Evolutionary conservation across 2,113 vertebrate genomes (phyloP).

Genomic region (Plecturocebus donacophilus): DNA sequence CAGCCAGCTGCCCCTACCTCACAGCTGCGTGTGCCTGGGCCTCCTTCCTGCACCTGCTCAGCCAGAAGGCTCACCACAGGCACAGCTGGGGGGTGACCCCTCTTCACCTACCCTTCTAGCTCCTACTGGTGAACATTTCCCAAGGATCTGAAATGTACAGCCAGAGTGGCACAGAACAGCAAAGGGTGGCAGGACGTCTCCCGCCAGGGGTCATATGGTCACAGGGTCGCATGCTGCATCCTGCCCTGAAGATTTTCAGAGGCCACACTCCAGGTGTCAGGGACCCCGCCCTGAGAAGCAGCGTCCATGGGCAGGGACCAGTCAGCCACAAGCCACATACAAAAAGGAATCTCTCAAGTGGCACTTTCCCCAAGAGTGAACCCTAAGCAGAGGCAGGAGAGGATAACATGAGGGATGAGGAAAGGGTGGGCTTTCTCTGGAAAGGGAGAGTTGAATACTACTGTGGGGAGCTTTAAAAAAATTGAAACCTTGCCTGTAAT

Average conservation of each 20-base stretch:
- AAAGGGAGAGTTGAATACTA: neutral
- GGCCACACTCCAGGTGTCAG: neutral
- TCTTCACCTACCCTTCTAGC: neutral
- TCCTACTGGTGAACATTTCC: too few relatives aligned
- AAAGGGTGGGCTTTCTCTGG: fast-evolving
- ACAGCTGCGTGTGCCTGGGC: neutral
- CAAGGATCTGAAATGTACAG: neutral
- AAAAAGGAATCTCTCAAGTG: neutral
- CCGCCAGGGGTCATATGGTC: neutral
- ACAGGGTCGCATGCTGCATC: neutral
- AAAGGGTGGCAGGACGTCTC: neutral
- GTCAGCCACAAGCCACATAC: neutral
- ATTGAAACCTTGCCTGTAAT: neutral
- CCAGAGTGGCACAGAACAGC: neutral
- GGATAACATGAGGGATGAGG: neutral
- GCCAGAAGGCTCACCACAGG: neutral
- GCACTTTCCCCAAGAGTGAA: too few relatives aligned
- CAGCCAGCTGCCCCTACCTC: neutral
- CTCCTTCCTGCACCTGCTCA: neutral
- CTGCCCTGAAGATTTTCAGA: neutral
- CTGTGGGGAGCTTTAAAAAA: neutral
- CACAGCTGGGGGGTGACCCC: neutral
- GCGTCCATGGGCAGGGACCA: neutral
- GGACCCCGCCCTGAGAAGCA: neutral
- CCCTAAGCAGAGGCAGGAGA: neutral